Evolutionary conservation across 2,113 vertebrate genomes (phyloP), one percentile per base, ranked within the genome.

Genomic region (Octodon degus): DNA sequence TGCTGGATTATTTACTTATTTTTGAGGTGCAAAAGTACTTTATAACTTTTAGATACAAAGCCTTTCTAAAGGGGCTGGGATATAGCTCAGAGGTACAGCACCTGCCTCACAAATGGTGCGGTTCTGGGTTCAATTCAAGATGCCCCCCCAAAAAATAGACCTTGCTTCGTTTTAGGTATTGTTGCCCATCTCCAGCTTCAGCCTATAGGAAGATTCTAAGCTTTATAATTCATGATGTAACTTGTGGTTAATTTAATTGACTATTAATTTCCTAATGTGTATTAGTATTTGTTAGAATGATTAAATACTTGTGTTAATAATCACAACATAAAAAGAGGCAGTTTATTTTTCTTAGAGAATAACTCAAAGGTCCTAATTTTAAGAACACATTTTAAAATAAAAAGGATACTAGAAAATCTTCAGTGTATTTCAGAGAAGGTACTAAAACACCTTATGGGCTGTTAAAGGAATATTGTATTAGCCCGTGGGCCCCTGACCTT

Each of bases 221-320:
- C 53, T 55, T 74, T 86, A 50, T 89, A 84, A 65, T 83, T 96
- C 68, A 12, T 79, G 74, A 67, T 63, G 53, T 55, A 92, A 92
- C 55, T 70, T 85, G 9, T 96, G 53, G 55, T 84, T 86, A 77
- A 93, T 70, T 89, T 85, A 92, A 93, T 92, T 89, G 87, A 37
- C 80, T 89, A 83, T 92, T 91, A 93, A 91, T 93, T 90, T 96
- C 20, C 34, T 95, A 60, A 72, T 92, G 20, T 89, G 86, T 93
- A 83, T 81, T 97, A 96, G 20, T 67, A 81, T 37, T 85, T 82
- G 16, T 94, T 86, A 50, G 14, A 85, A 74, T 91, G 89, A 43
- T 13, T 82, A 70, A 94, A 77, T 88, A 63, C 16, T 77, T 72
- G 1, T 90, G 10, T 76, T 86, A 95, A 65, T 70, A 76, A 85